Evolutionary conservation across 2,888 invertebrate species (phyloP), one percentile per base, ranked within the genome.

Genomic region (Mechanitis mazaeus): DNA sequence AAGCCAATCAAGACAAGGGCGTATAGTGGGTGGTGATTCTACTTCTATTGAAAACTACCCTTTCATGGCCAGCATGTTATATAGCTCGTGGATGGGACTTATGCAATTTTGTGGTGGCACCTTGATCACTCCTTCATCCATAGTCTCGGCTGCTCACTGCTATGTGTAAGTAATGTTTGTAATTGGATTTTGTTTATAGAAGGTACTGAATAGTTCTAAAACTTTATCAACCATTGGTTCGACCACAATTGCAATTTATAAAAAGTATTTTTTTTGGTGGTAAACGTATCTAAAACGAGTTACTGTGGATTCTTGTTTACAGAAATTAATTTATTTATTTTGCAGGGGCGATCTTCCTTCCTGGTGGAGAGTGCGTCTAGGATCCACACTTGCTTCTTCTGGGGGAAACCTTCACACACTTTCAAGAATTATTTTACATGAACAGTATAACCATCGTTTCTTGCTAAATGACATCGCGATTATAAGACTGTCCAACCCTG

Each of bases 101-200:
- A 7, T 31, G 7, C 50, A 28, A 31, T n/a, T 50, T 7, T 50
- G 50, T 50, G 50, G 50, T 31, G 50, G 50, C 7, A 50, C 50
- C 9, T 31, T 50, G 11, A 50, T 86, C 55, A 82, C 75, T n/a
- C 2, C 60, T 2, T 68, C 2, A 5, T 28, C 70, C 1, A 67
- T 85, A 0, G 64, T 84, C 20, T 80, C 85, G 1, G 84, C 85
- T 58, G 80, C 83, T 59, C 83, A 84, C 63, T 85, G 85, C 59
- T 64, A 9, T 7, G 3, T 9, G 11, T 42, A 42, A 42, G 42
- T 42, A 42, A 9, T 42, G 11, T 42, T 9, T 9, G 3, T 31
- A 42, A 9, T 9, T 9, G 2, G 2, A 9, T 5, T 9, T 42
- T 42, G 9, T 9, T 9, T 7, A 9, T 42, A 9, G 42, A 1